phyloP scores from a whole-genome alignment of 2,797 vertebrate genomes.

The Strix occidentalis region DNA sequence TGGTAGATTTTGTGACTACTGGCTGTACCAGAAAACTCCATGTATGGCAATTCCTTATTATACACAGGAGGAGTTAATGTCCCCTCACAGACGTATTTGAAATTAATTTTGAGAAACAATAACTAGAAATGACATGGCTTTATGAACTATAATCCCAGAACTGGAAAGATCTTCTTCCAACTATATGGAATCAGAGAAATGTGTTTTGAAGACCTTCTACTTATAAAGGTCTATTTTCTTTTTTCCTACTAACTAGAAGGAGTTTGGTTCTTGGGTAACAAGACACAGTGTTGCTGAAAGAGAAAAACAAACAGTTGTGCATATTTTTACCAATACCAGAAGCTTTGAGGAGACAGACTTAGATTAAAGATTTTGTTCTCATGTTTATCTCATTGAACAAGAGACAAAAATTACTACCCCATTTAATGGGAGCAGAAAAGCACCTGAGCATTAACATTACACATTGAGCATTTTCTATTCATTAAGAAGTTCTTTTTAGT shows the following conservation, averaged over 20 bases:
- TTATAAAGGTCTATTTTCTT: neutral
- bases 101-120: neutral
- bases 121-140: neutral
- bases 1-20: neutral
- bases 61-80: neutral
- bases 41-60: neutral
- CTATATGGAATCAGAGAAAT: neutral
- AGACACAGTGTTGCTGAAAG: neutral
- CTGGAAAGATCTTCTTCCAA: neutral
- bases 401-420: neutral
- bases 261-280: neutral
- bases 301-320: neutral
- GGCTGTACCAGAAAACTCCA: neutral
- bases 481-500: neutral
- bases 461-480: neutral
- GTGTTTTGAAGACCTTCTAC: neutral
- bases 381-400: neutral
- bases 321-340: neutral
- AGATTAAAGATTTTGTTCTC: neutral
- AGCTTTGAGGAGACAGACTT: neutral
- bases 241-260: neutral
- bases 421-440: neutral
- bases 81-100: neutral
- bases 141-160: neutral
- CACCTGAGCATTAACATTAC: neutral